A percentile compares a stretch with the other conserved stretches of the same genome.
phyloP scores from a whole-genome alignment of 2,888 invertebrate genomes.

The Rhaphigaster nebulosa region DNA sequence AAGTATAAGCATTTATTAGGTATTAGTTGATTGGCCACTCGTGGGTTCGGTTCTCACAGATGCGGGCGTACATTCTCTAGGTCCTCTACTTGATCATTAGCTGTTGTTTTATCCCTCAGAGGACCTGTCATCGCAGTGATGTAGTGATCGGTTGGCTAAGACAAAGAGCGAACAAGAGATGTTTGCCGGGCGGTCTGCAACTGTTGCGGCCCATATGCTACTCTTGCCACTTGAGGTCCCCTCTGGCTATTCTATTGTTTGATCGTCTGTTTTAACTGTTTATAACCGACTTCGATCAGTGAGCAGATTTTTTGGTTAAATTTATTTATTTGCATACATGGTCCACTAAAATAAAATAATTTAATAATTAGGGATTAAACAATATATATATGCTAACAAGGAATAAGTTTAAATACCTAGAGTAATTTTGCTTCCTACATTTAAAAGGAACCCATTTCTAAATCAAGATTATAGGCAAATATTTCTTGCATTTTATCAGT shows the following conservation, averaged over 20 bases:
- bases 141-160: neutral
- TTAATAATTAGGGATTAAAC: too few relatives aligned
- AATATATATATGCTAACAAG: too few relatives aligned
- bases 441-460: too few relatives aligned
- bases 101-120: neutral
- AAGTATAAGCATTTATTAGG: neutral
- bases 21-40: neutral
- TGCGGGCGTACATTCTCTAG: neutral
- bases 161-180: neutral
- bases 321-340: neutral
- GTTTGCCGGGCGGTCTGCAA: slow-evolving; percentile 28
- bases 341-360: too few relatives aligned
- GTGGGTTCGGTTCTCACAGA: neutral
- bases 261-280: neutral
- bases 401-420: too few relatives aligned
- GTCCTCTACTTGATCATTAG: neutral
- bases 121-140: slow-evolving; percentile 13
- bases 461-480: too few relatives aligned
- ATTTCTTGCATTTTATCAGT: too few relatives aligned
- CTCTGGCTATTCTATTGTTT: neutral
- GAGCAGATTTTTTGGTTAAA: neutral
- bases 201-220: slow-evolving; percentile 4
- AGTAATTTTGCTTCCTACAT: too few relatives aligned
- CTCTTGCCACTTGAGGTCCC: neutral
- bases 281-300: neutral